Conservation (phyloP, 1,140 invertebrate genomes). For the Trinorchestia longiramus region DNA sequence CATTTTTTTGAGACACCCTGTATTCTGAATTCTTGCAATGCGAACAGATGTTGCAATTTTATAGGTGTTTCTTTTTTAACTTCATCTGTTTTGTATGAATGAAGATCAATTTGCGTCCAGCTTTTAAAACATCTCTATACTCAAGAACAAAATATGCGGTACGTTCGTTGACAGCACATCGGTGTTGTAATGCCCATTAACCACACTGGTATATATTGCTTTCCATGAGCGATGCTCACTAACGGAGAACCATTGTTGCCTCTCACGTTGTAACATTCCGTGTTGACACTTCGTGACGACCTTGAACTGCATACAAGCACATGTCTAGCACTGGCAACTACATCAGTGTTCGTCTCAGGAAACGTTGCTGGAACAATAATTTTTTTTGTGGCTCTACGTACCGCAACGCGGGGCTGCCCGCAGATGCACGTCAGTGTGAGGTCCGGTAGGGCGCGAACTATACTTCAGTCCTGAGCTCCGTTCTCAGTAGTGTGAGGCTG, state of each 20-base stretch:
- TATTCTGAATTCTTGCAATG: too few relatives aligned
- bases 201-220: not conserved
- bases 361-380: conserved; percentile 28
- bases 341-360: not conserved
- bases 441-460: not conserved
- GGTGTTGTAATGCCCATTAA: not conserved
- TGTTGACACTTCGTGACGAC: not conserved
- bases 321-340: not conserved
- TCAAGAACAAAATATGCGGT: not conserved
- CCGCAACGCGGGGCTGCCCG: not conserved
- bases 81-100: too few relatives aligned
- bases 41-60: too few relatives aligned
- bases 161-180: not conserved
- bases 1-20: too few relatives aligned
- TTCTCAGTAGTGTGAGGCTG: not conserved
- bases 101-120: too few relatives aligned
- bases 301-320: not conserved
- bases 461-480: not conserved
- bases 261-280: not conserved
- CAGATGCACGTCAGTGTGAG: conserved; percentile 24
- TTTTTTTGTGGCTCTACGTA: conserved; percentile 15
- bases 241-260: not conserved
- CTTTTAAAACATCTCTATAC: too few relatives aligned
- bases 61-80: too few relatives aligned
- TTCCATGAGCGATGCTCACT: not conserved